phyloP scores from a whole-genome alignment of 2,888 invertebrate genomes.

The Apotomis capreana region DNA sequence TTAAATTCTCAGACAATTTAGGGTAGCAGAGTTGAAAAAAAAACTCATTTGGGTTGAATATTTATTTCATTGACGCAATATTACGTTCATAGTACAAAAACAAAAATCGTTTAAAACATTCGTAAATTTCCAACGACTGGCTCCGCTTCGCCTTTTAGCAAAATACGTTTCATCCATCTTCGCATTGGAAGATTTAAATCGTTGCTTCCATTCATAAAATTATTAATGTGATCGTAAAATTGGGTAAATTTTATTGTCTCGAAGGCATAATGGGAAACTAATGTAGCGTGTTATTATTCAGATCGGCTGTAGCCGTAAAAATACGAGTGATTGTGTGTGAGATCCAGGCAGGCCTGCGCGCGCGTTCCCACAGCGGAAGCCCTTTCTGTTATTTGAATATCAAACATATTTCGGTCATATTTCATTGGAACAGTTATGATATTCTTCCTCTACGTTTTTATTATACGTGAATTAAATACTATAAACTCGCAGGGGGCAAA shows the following conservation, averaged over 20 bases:
- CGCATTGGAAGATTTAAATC: slow-evolving; percentile 74
- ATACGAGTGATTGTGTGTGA: slow-evolving; percentile 74
- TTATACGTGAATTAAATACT: slow-evolving; percentile 70
- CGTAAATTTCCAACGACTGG: slow-evolving; percentile 65
- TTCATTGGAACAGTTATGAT: slow-evolving; percentile 81
- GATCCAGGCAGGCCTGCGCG: slow-evolving; percentile 55
- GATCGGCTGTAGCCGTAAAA: slow-evolving; percentile 80
- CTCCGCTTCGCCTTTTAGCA: slow-evolving; percentile 66
- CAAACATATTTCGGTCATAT: slow-evolving; percentile 79
- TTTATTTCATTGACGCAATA: slow-evolving; percentile 24
- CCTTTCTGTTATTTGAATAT: slow-evolving; percentile 79
- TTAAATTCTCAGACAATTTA: no score
- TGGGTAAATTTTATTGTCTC: slow-evolving; percentile 84
- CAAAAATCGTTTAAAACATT: slow-evolving; percentile 62
- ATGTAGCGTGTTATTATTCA: slow-evolving; percentile 84
- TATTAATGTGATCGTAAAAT: slow-evolving; percentile 84
- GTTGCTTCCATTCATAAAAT: slow-evolving; percentile 83
- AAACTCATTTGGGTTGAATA: no score
- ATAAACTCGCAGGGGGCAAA: slow-evolving; percentile 64
- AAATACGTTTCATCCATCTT: slow-evolving; percentile 73
- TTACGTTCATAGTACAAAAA: slow-evolving; percentile 13
- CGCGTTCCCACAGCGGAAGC: slow-evolving; percentile 68
- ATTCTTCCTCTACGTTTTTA: slow-evolving; percentile 74
- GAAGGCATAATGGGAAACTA: slow-evolving; percentile 83
- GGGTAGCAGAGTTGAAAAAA: no score